Conservation (phyloP, 2,888 invertebrate genomes). For the Thysanoteuthis rhombus region DNA sequence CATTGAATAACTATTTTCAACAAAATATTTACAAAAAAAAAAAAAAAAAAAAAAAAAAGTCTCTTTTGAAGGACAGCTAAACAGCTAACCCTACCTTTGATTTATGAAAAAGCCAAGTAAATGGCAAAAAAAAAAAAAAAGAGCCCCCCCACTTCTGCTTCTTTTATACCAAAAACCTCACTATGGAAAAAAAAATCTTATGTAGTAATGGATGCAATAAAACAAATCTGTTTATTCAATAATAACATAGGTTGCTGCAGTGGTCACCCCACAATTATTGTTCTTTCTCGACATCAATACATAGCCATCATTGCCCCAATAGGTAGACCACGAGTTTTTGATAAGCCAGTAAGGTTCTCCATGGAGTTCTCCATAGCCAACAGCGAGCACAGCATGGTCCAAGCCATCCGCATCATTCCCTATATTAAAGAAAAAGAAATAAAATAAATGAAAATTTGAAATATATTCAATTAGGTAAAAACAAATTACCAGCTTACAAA, state of each 20-base stretch:
- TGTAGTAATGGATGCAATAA: neutral
- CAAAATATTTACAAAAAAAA: neutral
- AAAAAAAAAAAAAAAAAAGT: neutral
- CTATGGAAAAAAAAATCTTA: neutral
- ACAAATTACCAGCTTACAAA: neutral
- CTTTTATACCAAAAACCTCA: neutral
- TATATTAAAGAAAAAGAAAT: constrained; percentile 61
- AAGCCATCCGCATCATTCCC: constrained; percentile 82
- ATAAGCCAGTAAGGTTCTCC: constrained; percentile 90
- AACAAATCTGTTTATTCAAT: constrained; percentile 35
- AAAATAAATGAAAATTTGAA: too few relatives aligned
- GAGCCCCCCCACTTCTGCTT: neutral
- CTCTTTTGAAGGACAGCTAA: neutral
- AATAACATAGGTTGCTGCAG: constrained; percentile 72
- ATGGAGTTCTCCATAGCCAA: constrained; percentile 86
- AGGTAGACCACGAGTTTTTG: constrained; percentile 96
- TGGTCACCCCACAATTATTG: constrained; percentile 95
- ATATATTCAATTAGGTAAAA: neutral
- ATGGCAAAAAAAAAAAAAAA: neutral
- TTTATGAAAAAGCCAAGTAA: neutral
- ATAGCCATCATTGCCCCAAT: constrained; percentile 97
- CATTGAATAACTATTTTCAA: neutral
- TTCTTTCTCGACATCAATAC: constrained; percentile 87
- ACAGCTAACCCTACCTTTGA: neutral
- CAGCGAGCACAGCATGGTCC: constrained; percentile 93